These are phyloP conservation scores for Periophthalmus magnuspinnatus DNA, from an alignment of 2,797 vertebrate genomes.

Conservation along the genomic window DNA sequence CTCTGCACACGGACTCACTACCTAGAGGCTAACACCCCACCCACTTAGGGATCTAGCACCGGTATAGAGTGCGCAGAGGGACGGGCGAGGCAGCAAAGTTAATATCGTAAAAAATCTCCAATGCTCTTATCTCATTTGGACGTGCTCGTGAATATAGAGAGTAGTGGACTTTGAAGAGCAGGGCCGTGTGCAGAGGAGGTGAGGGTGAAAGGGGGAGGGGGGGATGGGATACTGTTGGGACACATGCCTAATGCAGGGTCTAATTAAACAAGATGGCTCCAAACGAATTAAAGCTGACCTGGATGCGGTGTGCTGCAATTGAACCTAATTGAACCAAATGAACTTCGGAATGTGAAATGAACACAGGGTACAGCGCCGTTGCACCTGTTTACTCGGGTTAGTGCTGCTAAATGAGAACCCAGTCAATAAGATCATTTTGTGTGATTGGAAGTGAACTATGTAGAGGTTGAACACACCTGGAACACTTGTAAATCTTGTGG, in stretches of 20 bases:
- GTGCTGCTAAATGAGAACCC: constrained; percentile 15
- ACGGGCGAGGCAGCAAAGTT: constrained; percentile 46
- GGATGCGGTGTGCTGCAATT: constrained; percentile 57
- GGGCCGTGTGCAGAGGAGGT: constrained; percentile 39
- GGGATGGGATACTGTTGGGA: constrained; percentile 41
- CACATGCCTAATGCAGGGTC: constrained; percentile 47
- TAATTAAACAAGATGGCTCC: constrained; percentile 63
- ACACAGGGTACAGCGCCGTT: constrained; percentile 23
- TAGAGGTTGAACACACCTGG: not conserved
- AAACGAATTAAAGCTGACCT: constrained; percentile 71
- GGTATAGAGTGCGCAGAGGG: constrained; percentile 26
- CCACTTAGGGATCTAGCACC: constrained; percentile 49
- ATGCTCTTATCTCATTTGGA: constrained; percentile 78
- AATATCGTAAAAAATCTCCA: constrained; percentile 74
- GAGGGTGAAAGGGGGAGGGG: constrained; percentile 25
- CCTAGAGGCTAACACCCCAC: constrained; percentile 52
- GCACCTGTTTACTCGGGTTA: constrained; percentile 17
- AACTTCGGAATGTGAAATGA: constrained; percentile 54
- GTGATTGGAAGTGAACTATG: not conserved
- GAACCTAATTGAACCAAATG: constrained; percentile 57
- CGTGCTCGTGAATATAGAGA: constrained; percentile 41
- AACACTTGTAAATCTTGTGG: not conserved
- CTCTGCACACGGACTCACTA: constrained; percentile 31
- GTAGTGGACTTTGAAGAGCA: constrained; percentile 59
- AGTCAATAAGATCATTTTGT: constrained; percentile 21